Conservation (phyloP, 1,140 invertebrate genomes). For the Conus ventricosus region DNA sequence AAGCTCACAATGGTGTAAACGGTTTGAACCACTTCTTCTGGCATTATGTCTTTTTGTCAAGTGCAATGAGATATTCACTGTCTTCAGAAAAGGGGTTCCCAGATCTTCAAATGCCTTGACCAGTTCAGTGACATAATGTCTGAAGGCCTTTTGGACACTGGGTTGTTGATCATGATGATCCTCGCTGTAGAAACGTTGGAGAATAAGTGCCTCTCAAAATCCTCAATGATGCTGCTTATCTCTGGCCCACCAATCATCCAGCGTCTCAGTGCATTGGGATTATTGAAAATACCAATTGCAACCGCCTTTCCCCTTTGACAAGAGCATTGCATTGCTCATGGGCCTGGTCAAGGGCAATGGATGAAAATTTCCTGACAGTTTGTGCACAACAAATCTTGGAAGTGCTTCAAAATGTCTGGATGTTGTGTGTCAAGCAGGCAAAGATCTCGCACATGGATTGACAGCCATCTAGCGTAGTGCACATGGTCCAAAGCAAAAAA, state of each 20-base stretch:
- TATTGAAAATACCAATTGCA: not conserved
- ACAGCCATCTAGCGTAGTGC: constrained; percentile 55
- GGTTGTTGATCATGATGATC: too few species aligned
- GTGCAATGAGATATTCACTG: not conserved
- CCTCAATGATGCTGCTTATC: too few species aligned
- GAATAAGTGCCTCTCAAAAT: too few species aligned
- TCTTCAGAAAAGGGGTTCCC: too few species aligned
- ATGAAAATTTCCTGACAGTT: constrained; percentile 39
- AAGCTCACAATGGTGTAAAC: not conserved
- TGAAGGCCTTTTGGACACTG: too few species aligned
- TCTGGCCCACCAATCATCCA: too few species aligned
- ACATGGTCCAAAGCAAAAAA: constrained; percentile 46
- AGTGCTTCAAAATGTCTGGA: not conserved
- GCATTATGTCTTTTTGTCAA: not conserved
- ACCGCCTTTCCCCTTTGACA: constrained; percentile 54
- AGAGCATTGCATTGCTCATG: constrained; percentile 60
- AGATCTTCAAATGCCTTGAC: too few species aligned
- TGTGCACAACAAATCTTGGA: not conserved
- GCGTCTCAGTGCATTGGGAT: not conserved
- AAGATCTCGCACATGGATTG: constrained; percentile 50
- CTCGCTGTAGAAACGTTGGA: too few species aligned
- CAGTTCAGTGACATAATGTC: too few species aligned
- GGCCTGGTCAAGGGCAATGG: constrained; percentile 29
- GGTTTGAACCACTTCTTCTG: not conserved
- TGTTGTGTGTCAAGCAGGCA: not conserved